phyloP scores from a whole-genome alignment of 2,888 invertebrate genomes.

The Trachelus troglodyta region DNA sequence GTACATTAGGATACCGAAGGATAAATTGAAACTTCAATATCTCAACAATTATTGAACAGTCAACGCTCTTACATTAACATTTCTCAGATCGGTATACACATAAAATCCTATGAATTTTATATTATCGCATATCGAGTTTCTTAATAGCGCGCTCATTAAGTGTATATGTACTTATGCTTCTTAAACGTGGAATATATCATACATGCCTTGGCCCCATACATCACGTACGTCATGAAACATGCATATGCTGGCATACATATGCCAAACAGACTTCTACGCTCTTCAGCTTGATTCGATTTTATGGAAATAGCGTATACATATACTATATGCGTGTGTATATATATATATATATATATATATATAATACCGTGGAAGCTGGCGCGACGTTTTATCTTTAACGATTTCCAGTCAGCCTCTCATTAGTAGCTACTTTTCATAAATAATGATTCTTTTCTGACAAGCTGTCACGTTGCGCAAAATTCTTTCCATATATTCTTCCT shows the following conservation, averaged over 20 bases:
- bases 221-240: neutral
- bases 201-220: neutral
- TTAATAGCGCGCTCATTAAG: neutral
- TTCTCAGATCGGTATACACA: neutral
- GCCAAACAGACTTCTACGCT: neutral
- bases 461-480: neutral
- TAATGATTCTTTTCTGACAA: neutral
- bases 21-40: neutral
- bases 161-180: constrained; percentile 1
- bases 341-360: neutral
- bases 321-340: neutral
- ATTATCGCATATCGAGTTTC: neutral
- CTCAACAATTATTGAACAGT: neutral
- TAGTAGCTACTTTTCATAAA: constrained; percentile 23
- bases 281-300: neutral
- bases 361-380: constrained; percentile 8
- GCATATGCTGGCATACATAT: neutral
- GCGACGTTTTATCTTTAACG: constrained; percentile 48
- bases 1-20: neutral
- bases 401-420: constrained; percentile 45
- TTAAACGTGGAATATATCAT: constrained; percentile 6
- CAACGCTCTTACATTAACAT: neutral
- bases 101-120: neutral
- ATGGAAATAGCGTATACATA: neutral
- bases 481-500: neutral